These are phyloP conservation scores for Pentamera pediparva DNA, from an alignment of 53 echinoderm and acorn worm genomes.

Conservation along the genomic window DNA sequence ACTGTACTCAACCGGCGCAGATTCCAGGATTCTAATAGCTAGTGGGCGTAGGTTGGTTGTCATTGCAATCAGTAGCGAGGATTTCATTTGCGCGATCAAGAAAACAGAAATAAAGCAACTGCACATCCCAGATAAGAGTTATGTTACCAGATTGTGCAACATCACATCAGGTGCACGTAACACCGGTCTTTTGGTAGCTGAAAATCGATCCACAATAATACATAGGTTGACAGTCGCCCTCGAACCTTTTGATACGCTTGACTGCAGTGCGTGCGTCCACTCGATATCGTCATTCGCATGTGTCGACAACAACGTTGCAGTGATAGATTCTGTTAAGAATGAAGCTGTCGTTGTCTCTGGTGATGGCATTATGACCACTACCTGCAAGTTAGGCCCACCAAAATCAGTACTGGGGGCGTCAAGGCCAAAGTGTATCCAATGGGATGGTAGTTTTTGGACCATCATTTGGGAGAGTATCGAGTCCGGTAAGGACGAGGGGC, in stretches of 20 bases:
- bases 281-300: constrained; percentile 9
- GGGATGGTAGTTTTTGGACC: constrained; percentile 20
- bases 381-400: neutral
- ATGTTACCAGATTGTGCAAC: neutral
- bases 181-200: neutral
- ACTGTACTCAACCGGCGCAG: neutral
- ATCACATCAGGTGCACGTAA: constrained; percentile 4
- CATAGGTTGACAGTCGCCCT: neutral
- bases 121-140: neutral
- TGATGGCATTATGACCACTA: neutral
- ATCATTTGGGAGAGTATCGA: neutral
- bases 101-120: neutral
- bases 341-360: neutral
- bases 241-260: neutral
- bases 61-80: neutral
- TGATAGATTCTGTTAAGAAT: neutral
- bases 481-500: neutral
- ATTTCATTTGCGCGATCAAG: neutral
- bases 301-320: constrained; percentile 1
- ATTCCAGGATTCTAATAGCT: neutral
- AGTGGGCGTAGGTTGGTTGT: neutral
- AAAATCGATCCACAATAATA: constrained; percentile 1
- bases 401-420: neutral
- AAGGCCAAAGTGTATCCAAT: constrained; percentile 1
- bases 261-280: neutral